Percentiles rank a stretch among this genome's conserved stretches.
Evolutionary conservation across 92 coral and sea anemone genomes (phyloP).

Genomic region (Epizoanthus ramosus): DNA sequence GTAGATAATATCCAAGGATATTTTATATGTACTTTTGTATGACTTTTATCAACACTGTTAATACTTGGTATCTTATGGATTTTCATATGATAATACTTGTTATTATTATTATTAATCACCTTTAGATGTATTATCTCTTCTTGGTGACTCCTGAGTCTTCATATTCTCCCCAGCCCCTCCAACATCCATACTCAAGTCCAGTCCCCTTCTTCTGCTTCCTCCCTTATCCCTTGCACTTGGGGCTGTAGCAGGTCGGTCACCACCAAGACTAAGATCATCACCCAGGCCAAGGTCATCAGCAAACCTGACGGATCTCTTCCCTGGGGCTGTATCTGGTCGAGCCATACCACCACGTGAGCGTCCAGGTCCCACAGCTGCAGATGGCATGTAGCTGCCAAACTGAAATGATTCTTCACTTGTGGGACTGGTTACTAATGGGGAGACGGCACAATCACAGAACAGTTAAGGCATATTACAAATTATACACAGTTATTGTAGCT

Average conservation of each 20-base stretch:
- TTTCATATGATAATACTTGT: no score
- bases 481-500: no score
- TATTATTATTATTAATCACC: background rate
- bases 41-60: no score
- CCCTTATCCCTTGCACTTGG: slow-evolving; percentile 72
- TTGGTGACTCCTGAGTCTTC: slow-evolving; percentile 10
- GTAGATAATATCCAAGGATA: no score
- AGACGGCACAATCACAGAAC: no score
- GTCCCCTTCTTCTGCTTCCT: slow-evolving; percentile 47
- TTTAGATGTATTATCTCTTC: slow-evolving; percentile 3
- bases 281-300: slow-evolving; percentile 92
- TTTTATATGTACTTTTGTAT: no score
- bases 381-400: slow-evolving; percentile 97
- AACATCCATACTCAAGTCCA: slow-evolving; percentile 23
- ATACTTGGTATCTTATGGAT: no score
- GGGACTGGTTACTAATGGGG: slow-evolving; percentile 62
- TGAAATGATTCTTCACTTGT: slow-evolving; percentile 87
- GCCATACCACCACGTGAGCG: slow-evolving; percentile 73
- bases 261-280: slow-evolving; percentile 66
- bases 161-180: background rate
- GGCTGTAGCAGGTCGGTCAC: slow-evolving; percentile 86
- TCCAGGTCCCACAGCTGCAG: slow-evolving; percentile 78
- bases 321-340: slow-evolving; percentile 95
- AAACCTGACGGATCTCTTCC: slow-evolving; percentile 89
- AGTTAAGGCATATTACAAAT: no score